Base-by-base conservation (phyloP, 1,140 invertebrate species). In the Pseudomyrmex dendroicus region DNA sequence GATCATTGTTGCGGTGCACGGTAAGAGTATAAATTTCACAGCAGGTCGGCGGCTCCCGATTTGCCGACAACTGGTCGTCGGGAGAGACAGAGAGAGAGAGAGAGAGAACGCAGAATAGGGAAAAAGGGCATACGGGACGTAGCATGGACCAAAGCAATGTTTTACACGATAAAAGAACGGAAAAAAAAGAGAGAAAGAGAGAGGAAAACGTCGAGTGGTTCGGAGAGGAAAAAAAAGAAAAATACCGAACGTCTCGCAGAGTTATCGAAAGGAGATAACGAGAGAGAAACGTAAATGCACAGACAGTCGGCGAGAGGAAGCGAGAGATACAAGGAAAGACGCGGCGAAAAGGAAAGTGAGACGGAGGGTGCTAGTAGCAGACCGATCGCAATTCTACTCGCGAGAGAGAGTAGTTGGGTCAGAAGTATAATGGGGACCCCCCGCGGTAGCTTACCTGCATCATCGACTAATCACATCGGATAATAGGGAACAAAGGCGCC, bases 401-500 rank as follows among this genome's bases (percentile, higher is more conserved):
- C 74, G 84, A 87, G 86, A 92, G 77, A 85, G 89, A 86, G 84
- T 90, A 87, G 88, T 68, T 84, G 64, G 77, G 59, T 54, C 48
- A 56, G 78, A 67, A 66, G 82, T 84, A 94, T 93, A 94, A 93
- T 93, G 86, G 92, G 70, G 93, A 93, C 93, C 93, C 92, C 93
- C 93, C 90, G 93, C 91, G 90, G 93, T 85, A 92, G 93, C 92
- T 94, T 93, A 93, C 93, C 93, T 94, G 93, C 93, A 94, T 94
- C 93, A 94, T 94, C 92, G 93, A 93, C 93, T 94, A 94, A 94
- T 94, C 93, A 94, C 92, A 91, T 93, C 92, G 93, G 93, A 94
- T 94, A 93, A 94, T 94, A 92, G 87, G 74, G 89, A 92, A 94
- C 94, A 94, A 94, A 93, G 84, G 66, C 86, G 87, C 84, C 89